These are phyloP conservation scores for Eupithecia subumbrata DNA, from an alignment of 2,888 invertebrate species.

Conservation along the genomic window DNA sequence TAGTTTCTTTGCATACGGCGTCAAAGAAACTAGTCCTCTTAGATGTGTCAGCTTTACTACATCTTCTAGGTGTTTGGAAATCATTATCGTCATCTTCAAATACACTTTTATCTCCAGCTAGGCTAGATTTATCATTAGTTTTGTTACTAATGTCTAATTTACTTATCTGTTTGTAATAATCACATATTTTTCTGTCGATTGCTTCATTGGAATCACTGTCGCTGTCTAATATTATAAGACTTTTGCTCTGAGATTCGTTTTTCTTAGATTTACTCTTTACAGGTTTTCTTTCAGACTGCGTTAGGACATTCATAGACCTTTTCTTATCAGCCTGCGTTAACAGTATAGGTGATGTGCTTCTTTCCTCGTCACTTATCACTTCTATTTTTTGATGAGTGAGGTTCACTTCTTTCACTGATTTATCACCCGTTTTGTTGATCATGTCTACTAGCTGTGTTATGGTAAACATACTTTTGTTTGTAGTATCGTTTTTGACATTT, in stretches of 20 bases:
- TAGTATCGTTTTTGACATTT: slow-evolving; percentile 48
- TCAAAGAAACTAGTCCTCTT: slow-evolving; percentile 28
- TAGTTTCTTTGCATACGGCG: slow-evolving; percentile 30
- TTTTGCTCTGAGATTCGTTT: slow-evolving; percentile 46
- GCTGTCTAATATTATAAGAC: slow-evolving; percentile 70
- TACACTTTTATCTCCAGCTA: slow-evolving; percentile 16
- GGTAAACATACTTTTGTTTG: slow-evolving; percentile 72
- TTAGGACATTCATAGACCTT: slow-evolving; percentile 50
- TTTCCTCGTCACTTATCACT: slow-evolving; percentile 48
- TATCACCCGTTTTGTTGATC: slow-evolving; percentile 65
- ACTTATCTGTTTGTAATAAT: slow-evolving; percentile 45
- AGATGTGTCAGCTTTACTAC: slow-evolving; percentile 4
- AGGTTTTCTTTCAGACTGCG: slow-evolving; percentile 64
- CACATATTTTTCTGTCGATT: slow-evolving; percentile 59
- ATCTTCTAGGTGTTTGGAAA: slow-evolving; percentile 7
- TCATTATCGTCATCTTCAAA: slow-evolving; percentile 5
- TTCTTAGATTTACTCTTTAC: slow-evolving; percentile 36
- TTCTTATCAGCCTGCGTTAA: slow-evolving; percentile 68
- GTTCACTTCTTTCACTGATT: slow-evolving; percentile 34
- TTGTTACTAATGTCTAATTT: slow-evolving; percentile 26
- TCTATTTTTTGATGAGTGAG: slow-evolving; percentile 9
- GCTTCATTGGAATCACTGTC: slow-evolving; percentile 63
- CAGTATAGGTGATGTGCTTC: slow-evolving; percentile 70
- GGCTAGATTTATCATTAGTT: slow-evolving; percentile 26
- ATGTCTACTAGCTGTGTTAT: slow-evolving; percentile 77